Conservation (phyloP, 2,797 vertebrate genomes). For the Lacerta bilineata region DNA sequence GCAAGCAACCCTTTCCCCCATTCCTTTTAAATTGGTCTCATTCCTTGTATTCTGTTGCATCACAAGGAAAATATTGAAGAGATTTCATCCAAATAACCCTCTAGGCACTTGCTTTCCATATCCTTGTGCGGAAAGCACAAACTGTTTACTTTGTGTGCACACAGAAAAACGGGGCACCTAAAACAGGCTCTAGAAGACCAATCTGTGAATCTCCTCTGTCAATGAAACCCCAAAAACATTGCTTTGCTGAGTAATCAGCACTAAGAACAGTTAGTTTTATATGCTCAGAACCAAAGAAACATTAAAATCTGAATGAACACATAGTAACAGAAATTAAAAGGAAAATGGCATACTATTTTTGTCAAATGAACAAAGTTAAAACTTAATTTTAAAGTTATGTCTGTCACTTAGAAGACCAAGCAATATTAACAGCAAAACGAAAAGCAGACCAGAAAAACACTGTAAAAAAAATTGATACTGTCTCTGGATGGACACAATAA, state of each 20-base stretch:
- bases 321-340: too few species aligned
- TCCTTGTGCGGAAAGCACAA: conserved; percentile 66
- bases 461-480: not conserved
- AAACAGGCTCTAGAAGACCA: conserved; percentile 55
- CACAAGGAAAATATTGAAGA: conserved; percentile 68
- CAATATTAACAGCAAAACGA: not conserved
- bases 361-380: too few species aligned
- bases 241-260: conserved; percentile 49
- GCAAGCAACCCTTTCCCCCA: conserved; percentile 56
- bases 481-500: not conserved
- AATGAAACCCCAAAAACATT: conserved; percentile 66
- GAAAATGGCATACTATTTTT: too few species aligned
- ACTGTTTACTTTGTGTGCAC: conserved; percentile 69
- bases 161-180: conserved; percentile 53
- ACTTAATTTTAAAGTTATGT: too few species aligned
- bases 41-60: conserved; percentile 61
- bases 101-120: conserved; percentile 61
- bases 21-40: conserved; percentile 47
- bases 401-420: not conserved
- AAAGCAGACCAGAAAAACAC: not conserved
- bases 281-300: not conserved
- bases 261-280: too few species aligned
- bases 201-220: conserved; percentile 71
- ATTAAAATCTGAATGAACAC: not conserved
- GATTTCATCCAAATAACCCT: conserved; percentile 69